phyloP scores from a whole-genome alignment of 2,113 vertebrate species.

The Amblyopsis rosae region DNA sequence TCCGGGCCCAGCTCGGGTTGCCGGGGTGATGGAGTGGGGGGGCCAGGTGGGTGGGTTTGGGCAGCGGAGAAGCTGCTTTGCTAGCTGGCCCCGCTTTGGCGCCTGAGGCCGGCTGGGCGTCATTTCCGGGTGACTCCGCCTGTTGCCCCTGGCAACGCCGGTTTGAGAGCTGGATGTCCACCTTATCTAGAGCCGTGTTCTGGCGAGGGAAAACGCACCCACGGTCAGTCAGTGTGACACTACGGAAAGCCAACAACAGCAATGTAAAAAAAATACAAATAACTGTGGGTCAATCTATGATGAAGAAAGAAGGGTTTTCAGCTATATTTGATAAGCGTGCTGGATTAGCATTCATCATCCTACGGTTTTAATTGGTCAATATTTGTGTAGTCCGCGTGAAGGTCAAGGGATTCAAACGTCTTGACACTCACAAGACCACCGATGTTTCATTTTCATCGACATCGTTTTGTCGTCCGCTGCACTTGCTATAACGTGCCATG shows the following conservation, averaged over 20 bases:
- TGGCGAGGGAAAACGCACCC: slow-evolving; percentile 55
- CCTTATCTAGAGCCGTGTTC: slow-evolving; percentile 98
- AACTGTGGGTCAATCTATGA: slow-evolving; percentile 8
- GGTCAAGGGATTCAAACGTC: not conserved
- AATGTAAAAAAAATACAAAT: not conserved
- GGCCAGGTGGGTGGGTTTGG: not conserved
- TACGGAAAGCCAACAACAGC: not conserved
- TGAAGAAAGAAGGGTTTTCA: slow-evolving; percentile 5
- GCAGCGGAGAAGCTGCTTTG: not conserved
- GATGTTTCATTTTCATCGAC: not conserved
- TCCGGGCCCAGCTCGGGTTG: not conserved
- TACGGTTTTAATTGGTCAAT: not conserved
- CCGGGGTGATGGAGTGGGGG: slow-evolving; percentile 1
- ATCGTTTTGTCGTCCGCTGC: not conserved
- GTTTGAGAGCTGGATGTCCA: slow-evolving; percentile 80
- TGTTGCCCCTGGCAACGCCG: slow-evolving; percentile 68
- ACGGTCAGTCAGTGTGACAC: not conserved
- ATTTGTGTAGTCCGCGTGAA: not conserved
- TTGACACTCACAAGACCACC: not conserved
- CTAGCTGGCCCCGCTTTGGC: slow-evolving; percentile 20
- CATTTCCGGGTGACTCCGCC: slow-evolving; percentile 49
- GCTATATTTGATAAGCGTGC: not conserved
- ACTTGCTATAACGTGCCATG: not conserved
- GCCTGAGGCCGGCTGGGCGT: slow-evolving; percentile 53
- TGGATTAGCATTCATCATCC: not conserved